phyloP scores from a whole-genome alignment of 2,113 vertebrate genomes.

The Laticauda laticaudata region DNA sequence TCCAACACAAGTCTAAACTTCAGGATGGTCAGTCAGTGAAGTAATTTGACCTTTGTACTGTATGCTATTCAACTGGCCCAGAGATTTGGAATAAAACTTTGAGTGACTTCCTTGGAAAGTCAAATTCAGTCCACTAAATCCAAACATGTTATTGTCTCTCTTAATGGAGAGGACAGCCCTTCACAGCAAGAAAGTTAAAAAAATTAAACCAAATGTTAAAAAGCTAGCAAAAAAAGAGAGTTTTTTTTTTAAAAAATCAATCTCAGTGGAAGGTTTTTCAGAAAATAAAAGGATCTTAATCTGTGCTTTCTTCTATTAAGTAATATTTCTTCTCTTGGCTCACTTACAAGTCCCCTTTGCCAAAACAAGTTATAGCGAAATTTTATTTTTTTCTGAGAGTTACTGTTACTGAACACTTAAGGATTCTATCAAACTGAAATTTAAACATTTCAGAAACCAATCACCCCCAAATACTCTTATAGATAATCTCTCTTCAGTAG shows the following conservation, averaged over 20 bases:
- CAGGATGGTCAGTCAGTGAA: conserved; percentile 53
- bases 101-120: conserved; percentile 45
- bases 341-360: conserved; percentile 41
- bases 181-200: neutral
- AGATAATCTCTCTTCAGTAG: conserved; percentile 48
- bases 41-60: neutral
- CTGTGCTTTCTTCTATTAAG: conserved; percentile 54
- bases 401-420: conserved; percentile 23
- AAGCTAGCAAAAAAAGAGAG: neutral
- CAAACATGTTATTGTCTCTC: conserved; percentile 58
- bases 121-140: conserved; percentile 55
- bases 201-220: conserved; percentile 38
- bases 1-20: conserved; percentile 31
- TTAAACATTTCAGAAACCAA: conserved; percentile 61
- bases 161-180: conserved; percentile 55
- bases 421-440: conserved; percentile 29
- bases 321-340: conserved; percentile 51
- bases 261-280: conserved; percentile 40
- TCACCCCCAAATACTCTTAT: conserved; percentile 54
- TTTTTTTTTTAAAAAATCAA: neutral
- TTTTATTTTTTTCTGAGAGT: conserved; percentile 50
- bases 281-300: conserved; percentile 42
- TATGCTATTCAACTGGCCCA: conserved; percentile 45
- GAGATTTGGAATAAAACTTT: conserved; percentile 51
- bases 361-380: conserved; percentile 21